phyloP scores from a whole-genome alignment of 2,888 invertebrate genomes.

The Patella depressa region DNA sequence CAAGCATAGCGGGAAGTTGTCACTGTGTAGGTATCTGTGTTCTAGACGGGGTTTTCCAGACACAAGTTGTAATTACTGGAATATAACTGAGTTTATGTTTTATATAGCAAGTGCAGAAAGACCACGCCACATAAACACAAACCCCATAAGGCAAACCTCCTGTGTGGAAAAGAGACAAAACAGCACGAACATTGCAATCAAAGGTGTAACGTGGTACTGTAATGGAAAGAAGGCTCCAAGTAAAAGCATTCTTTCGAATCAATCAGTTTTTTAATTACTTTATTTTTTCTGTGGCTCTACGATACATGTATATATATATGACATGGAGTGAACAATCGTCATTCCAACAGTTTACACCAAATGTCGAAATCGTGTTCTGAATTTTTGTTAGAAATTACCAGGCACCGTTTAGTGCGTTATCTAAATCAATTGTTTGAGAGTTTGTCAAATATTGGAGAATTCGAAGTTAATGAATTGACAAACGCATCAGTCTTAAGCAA shows the following conservation, averaged over 20 bases:
- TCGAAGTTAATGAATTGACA: conserved; percentile 7
- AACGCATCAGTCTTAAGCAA: neutral
- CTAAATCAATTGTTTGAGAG: neutral
- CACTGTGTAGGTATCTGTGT: too few relatives aligned
- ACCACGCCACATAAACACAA: too few relatives aligned
- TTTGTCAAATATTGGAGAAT: neutral
- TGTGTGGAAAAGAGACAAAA: too few relatives aligned
- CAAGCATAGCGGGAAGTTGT: too few relatives aligned
- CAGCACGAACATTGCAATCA: too few relatives aligned
- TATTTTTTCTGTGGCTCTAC: neutral
- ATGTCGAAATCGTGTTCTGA: neutral
- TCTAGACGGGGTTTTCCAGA: too few relatives aligned
- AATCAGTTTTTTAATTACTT: neutral
- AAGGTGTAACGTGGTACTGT: too few relatives aligned
- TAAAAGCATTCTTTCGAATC: conserved; percentile 1
- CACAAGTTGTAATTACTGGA: too few relatives aligned
- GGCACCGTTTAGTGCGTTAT: neutral
- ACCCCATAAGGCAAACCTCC: too few relatives aligned
- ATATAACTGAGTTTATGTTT: too few relatives aligned
- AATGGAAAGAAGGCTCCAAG: neutral
- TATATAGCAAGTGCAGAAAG: too few relatives aligned
- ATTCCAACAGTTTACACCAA: neutral
- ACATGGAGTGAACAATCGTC: neutral
- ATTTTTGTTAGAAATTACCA: neutral
- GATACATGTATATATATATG: neutral